Evolutionary conservation across 2,888 invertebrate species (phyloP).

Genomic region (Sipha maydis): DNA sequence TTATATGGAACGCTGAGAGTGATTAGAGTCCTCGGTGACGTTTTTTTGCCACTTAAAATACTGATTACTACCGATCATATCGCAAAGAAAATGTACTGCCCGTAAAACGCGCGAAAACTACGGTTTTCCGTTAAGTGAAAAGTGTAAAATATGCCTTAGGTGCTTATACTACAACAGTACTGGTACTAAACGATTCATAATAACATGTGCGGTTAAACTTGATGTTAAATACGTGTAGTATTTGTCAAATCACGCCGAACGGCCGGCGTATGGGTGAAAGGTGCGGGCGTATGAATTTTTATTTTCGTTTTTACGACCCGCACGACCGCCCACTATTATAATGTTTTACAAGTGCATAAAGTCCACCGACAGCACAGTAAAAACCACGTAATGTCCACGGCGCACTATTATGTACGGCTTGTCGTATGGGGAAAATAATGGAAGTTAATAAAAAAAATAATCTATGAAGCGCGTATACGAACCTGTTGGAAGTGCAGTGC

Average conservation of each 20-base stretch:
- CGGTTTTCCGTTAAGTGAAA: background rate
- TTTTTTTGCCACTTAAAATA: too few relatives aligned
- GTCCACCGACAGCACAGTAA: background rate
- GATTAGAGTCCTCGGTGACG: too few relatives aligned
- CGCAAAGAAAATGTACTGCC: background rate
- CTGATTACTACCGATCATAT: background rate
- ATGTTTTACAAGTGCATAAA: background rate
- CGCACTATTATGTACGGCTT: background rate
- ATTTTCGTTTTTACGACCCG: constrained; percentile 7
- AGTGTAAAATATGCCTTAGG: too few relatives aligned
- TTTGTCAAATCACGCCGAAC: constrained; percentile 12
- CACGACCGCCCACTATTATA: constrained; percentile 14
- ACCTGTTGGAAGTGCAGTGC: too few relatives aligned
- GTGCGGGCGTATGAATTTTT: constrained; percentile 15
- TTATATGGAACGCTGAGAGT: too few relatives aligned
- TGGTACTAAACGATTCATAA: background rate
- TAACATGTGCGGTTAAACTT: background rate
- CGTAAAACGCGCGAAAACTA: background rate
- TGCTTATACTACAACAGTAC: too few relatives aligned
- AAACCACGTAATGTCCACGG: background rate
- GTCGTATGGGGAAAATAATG: background rate
- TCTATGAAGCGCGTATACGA: background rate
- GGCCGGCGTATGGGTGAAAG: background rate
- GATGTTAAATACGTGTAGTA: background rate
- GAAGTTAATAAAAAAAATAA: background rate